Conservation (phyloP, 2,113 vertebrate genomes). For the Syngnathus floridae region DNA sequence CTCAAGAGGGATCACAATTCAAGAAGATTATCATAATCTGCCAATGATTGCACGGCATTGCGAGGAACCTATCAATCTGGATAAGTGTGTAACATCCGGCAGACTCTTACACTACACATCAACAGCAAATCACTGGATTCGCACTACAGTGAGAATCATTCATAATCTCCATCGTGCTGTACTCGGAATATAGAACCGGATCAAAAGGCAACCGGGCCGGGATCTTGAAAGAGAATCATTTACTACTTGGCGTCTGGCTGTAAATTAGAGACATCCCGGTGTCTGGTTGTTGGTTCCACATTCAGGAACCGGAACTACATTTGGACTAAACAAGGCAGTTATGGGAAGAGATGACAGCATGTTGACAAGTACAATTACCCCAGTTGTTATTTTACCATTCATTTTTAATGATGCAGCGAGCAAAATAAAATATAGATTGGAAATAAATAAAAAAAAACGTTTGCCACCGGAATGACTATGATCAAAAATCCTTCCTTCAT, state of each 20-base stretch:
- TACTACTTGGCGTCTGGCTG: slow-evolving; percentile 44
- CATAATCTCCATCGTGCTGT: slow-evolving; percentile 30
- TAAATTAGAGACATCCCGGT: slow-evolving; percentile 37
- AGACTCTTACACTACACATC: slow-evolving; percentile 20
- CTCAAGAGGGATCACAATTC: neutral
- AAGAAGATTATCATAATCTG: slow-evolving; percentile 16
- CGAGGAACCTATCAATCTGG: slow-evolving; percentile 6
- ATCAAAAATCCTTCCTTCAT: slow-evolving; percentile 10
- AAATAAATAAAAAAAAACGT: too few species aligned
- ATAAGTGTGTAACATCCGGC: slow-evolving; percentile 7
- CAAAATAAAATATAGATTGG: too few species aligned
- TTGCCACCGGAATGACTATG: neutral
- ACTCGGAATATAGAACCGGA: slow-evolving; percentile 44
- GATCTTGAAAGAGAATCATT: slow-evolving; percentile 45
- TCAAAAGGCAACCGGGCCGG: slow-evolving; percentile 42
- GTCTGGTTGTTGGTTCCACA: slow-evolving; percentile 21
- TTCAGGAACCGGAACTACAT: slow-evolving; percentile 14
- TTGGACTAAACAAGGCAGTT: slow-evolving; percentile 42
- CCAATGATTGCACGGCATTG: slow-evolving; percentile 18
- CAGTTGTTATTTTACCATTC: slow-evolving; percentile 12
- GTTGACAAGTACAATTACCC: slow-evolving; percentile 31
- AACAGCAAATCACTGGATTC: slow-evolving; percentile 32
- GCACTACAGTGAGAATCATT: slow-evolving; percentile 50
- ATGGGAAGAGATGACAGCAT: slow-evolving; percentile 46
- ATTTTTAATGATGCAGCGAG: slow-evolving; percentile 13